Evolutionary conservation across 2,113 vertebrate species (phyloP).

Genomic region (Gopherus evgoodei): DNA sequence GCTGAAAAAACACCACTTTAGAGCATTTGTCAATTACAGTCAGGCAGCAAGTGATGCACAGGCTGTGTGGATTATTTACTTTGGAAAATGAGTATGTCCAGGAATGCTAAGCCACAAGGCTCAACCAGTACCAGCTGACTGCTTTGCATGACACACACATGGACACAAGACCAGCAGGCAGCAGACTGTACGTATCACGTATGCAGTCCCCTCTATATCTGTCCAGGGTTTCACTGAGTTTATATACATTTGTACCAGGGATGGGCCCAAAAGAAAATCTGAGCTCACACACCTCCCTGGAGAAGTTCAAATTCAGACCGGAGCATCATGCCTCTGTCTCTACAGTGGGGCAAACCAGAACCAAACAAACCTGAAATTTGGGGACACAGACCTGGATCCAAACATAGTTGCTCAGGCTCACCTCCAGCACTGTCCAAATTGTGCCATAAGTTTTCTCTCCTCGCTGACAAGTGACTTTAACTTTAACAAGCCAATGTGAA

Average conservation of each 20-base stretch:
- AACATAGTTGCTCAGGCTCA: not conserved
- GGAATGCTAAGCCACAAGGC: not conserved
- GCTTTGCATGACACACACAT: not conserved
- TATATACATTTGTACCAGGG: not conserved
- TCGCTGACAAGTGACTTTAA: rapidly evolving
- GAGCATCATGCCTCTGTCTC: not conserved
- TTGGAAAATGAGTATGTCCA: not conserved
- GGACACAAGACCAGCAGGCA: not conserved
- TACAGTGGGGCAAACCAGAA: not conserved
- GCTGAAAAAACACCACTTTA: not conserved
- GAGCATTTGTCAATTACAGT: not conserved
- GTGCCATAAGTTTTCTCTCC: not conserved
- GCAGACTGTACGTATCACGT: rapidly evolving
- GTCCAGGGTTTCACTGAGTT: not conserved
- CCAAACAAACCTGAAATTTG: not conserved
- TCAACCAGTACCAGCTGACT: not conserved
- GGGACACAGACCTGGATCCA: not conserved
- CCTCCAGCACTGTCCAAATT: not conserved
- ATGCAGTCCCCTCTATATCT: not conserved
- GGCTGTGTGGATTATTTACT: not conserved
- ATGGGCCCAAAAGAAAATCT: not conserved
- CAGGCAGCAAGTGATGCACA: not conserved
- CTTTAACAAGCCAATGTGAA: not conserved
- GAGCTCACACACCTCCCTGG: not conserved
- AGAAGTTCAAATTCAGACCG: not conserved